Percentiles rank a stretch among this genome's conserved stretches.
phyloP scores from a whole-genome alignment of 2,888 invertebrate species.

The Caenorhabditis auriculariae region DNA sequence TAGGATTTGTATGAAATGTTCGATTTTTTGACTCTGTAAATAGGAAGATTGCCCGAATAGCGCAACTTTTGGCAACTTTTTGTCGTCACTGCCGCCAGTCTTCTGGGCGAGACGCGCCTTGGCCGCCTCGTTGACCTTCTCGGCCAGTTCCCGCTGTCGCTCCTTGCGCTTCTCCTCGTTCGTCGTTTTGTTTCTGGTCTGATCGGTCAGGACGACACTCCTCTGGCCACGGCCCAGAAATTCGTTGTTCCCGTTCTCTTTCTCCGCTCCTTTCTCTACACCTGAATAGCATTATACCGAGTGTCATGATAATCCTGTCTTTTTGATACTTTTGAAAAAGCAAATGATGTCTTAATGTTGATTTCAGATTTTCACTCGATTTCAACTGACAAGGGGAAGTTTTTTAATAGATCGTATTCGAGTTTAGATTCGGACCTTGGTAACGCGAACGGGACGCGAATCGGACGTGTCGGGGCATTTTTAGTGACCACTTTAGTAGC shows the following conservation, averaged over 20 bases:
- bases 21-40: constrained; percentile 72
- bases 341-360: neutral
- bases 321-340: neutral
- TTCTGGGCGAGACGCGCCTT: constrained; percentile 87
- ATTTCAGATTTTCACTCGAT: no score
- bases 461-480: no score
- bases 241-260: constrained; percentile 74
- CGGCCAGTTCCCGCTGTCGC: constrained; percentile 91
- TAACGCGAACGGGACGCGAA: no score
- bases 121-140: constrained; percentile 86
- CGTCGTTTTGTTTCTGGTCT: constrained; percentile 75
- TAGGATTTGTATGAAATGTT: constrained; percentile 90
- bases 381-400: no score
- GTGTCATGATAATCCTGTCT: no score
- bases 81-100: constrained; percentile 50
- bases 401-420: no score
- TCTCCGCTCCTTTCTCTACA: constrained; percentile 56
- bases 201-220: constrained; percentile 60
- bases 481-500: no score
- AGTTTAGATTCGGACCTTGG: no score
- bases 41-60: neutral
- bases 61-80: constrained; percentile 23
- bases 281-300: neutral
- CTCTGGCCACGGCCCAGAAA: constrained; percentile 59
- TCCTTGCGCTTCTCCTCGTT: constrained; percentile 95